Evolutionary conservation across 2,797 vertebrate species (phyloP).

Genomic region (Liparis tanakae): DNA sequence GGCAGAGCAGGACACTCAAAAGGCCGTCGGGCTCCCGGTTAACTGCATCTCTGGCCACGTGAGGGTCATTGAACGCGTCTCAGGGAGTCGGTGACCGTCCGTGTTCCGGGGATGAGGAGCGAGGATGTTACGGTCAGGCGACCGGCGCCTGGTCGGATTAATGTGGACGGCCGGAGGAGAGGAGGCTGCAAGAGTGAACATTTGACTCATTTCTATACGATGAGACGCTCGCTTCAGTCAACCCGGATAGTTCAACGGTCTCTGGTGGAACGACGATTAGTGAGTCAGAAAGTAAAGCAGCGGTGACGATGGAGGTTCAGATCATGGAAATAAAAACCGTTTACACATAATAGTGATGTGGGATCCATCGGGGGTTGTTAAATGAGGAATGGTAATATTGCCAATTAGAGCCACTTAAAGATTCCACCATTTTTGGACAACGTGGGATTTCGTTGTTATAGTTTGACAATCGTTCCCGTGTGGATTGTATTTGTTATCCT

Average conservation of each 20-base stretch:
- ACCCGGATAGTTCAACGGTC: background rate
- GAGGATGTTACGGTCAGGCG: conserved; percentile 31
- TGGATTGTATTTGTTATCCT: background rate
- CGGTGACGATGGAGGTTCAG: background rate
- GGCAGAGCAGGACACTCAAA: conserved; percentile 49
- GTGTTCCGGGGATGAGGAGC: conserved; percentile 7
- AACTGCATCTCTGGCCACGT: conserved; percentile 35
- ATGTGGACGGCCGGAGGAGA: background rate
- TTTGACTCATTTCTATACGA: background rate
- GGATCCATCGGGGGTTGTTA: background rate
- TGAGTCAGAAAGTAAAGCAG: background rate
- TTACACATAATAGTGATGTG: background rate
- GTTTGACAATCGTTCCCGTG: background rate
- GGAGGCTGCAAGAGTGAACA: background rate
- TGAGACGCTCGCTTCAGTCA: background rate
- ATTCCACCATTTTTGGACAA: background rate
- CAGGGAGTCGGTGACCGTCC: conserved; percentile 48
- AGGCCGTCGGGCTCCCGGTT: conserved; percentile 42
- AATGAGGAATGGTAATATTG: background rate
- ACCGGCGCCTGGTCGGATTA: conserved; percentile 7
- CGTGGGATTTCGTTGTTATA: background rate
- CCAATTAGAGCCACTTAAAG: background rate
- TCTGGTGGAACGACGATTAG: background rate
- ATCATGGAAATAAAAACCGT: background rate
- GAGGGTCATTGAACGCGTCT: conserved; percentile 55